These are phyloP conservation scores for Paramuricea clavata DNA, from an alignment of 92 coral and sea anemone genomes.

Conservation along the genomic window DNA sequence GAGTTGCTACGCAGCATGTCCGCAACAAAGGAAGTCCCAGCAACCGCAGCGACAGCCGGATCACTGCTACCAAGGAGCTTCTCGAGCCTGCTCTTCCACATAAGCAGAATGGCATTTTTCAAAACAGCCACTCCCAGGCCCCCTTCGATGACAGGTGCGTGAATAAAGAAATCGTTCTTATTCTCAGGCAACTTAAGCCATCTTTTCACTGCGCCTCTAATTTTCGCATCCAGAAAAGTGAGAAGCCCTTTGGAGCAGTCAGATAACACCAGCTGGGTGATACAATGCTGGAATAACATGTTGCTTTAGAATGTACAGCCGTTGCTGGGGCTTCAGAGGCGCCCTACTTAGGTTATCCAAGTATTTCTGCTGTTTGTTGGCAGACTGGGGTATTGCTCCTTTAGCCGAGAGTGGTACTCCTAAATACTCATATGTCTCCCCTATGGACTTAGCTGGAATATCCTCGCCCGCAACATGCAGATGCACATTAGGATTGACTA, in stretches of 20 bases:
- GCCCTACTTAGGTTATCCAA: background rate
- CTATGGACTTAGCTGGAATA: background rate
- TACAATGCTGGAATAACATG: background rate
- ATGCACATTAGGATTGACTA: slow-evolving; percentile 11
- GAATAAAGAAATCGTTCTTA: background rate
- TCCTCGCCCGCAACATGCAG: background rate
- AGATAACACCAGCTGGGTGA: background rate
- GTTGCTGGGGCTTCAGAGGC: slow-evolving; percentile 12
- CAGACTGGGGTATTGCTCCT: background rate
- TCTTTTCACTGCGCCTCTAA: background rate
- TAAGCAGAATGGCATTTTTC: slow-evolving; percentile 14
- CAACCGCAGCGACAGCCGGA: slow-evolving; percentile 1
- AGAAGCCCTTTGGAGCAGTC: background rate
- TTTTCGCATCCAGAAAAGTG: background rate
- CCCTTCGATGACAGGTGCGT: background rate
- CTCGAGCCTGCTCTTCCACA: background rate
- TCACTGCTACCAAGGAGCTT: background rate
- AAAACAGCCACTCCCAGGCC: slow-evolving; percentile 12
- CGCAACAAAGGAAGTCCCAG: slow-evolving; percentile 28
- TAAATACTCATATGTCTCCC: background rate
- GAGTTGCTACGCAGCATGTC: background rate
- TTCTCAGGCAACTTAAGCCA: background rate
- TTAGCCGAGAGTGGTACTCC: background rate
- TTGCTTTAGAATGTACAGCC: background rate
- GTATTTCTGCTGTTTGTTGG: background rate